Conservation (phyloP, 2,113 vertebrate genomes). For the Platysteira castanea region DNA sequence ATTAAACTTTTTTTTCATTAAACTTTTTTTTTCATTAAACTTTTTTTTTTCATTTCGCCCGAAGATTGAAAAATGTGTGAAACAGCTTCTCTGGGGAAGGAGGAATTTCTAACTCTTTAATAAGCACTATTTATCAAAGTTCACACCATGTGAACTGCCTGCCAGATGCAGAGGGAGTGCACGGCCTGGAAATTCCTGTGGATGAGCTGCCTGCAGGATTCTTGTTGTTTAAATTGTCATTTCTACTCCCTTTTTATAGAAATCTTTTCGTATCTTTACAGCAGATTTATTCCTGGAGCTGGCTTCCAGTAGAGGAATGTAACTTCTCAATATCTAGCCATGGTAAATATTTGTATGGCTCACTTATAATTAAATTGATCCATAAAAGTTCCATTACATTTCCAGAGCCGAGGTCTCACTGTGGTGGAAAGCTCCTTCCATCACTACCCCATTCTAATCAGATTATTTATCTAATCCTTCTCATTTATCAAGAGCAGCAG, state of each 20-base stretch:
- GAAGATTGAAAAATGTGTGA: slow-evolving; percentile 45
- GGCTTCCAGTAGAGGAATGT: not conserved
- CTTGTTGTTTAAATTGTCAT: not conserved
- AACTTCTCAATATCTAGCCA: not conserved
- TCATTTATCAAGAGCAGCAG: not conserved
- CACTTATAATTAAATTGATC: slow-evolving; percentile 6
- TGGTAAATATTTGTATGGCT: slow-evolving; percentile 22
- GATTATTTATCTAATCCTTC: slow-evolving; percentile 3
- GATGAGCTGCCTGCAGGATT: not conserved
- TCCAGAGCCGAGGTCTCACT: not conserved
- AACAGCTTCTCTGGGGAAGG: slow-evolving; percentile 20
- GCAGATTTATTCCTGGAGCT: not conserved
- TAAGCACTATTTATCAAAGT: slow-evolving; percentile 58
- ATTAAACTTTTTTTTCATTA: slow-evolving; percentile 37
- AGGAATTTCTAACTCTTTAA: slow-evolving; percentile 42
- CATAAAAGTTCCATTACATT: slow-evolving; percentile 1
- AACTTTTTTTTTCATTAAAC: slow-evolving; percentile 27
- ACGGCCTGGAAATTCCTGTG: not conserved
- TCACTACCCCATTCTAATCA: not conserved
- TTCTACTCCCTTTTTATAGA: not conserved
- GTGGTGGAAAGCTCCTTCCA: not conserved
- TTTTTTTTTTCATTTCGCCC: slow-evolving; percentile 6
- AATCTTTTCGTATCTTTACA: not conserved
- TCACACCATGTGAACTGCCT: not conserved
- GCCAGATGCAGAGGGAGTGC: not conserved